These are phyloP conservation scores for Suricata suricatta DNA, from an alignment of 2,113 vertebrate genomes.

Conservation along the genomic window DNA sequence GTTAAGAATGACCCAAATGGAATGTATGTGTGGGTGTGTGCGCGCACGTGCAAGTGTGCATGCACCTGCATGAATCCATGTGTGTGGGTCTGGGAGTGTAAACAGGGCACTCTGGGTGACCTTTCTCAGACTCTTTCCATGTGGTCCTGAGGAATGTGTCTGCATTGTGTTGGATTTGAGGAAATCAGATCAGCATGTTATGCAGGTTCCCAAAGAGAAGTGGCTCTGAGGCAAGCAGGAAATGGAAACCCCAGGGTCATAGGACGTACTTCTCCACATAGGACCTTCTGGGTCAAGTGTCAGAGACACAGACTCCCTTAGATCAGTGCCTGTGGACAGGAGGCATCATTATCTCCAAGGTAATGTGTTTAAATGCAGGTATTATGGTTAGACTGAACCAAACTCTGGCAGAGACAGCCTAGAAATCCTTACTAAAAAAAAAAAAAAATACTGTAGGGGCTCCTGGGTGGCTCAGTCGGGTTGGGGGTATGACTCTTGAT, in stretches of 20 bases:
- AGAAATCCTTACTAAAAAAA: neutral
- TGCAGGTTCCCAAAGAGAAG: neutral
- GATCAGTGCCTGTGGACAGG: neutral
- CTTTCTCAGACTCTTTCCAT: neutral
- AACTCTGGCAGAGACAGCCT: neutral
- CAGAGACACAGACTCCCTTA: neutral
- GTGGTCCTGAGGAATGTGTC: neutral
- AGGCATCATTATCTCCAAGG: neutral
- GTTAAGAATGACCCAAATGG: neutral
- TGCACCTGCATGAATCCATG: neutral
- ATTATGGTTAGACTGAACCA: neutral
- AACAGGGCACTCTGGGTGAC: neutral
- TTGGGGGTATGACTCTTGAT: too few relatives aligned
- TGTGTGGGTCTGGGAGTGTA: neutral
- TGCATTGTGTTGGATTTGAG: neutral
- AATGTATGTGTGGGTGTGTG: neutral
- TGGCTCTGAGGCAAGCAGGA: neutral
- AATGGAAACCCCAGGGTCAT: neutral
- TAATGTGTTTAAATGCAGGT: neutral
- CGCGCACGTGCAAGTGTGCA: rapidly evolving
- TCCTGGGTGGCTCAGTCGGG: too few relatives aligned
- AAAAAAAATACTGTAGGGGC: too few relatives aligned
- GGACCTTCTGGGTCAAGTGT: neutral
- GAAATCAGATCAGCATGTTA: neutral
- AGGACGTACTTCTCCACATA: neutral